Evolutionary conservation across 2,797 vertebrate genomes (phyloP).

Genomic region (Clarias laeviceps): DNA sequence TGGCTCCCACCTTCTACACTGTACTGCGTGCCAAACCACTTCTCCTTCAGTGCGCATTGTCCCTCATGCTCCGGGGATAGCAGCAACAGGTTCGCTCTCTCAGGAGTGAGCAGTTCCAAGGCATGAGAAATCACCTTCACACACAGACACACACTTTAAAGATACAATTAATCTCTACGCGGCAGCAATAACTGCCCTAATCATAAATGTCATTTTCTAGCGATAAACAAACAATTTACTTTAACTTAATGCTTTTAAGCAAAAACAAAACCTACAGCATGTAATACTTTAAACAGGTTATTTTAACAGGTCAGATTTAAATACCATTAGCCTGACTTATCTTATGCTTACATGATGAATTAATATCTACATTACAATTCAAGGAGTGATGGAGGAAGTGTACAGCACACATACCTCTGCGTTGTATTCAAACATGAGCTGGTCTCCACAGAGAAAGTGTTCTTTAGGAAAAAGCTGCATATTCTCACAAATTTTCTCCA

Average conservation of each 20-base stretch:
- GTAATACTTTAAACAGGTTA: neutral
- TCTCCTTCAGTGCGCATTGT: constrained; percentile 82
- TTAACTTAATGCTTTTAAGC: neutral
- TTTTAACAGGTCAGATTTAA: neutral
- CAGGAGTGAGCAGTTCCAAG: constrained; percentile 80
- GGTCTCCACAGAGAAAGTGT: constrained; percentile 92
- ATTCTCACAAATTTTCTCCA: constrained; percentile 94
- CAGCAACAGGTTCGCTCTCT: constrained; percentile 86
- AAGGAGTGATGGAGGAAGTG: neutral
- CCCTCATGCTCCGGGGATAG: constrained; percentile 91
- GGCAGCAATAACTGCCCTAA: neutral
- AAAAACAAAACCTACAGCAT: neutral
- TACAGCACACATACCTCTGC: constrained; percentile 74
- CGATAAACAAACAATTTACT: neutral
- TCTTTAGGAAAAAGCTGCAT: constrained; percentile 92
- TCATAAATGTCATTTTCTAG: neutral
- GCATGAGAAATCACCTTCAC: constrained; percentile 83
- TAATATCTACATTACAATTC: constrained; percentile 5
- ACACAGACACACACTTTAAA: neutral
- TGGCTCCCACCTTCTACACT: constrained; percentile 79
- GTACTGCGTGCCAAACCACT: constrained; percentile 92
- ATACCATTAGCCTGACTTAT: neutral
- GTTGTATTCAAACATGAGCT: constrained; percentile 90
- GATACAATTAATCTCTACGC: neutral
- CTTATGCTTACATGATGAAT: neutral